These are phyloP conservation scores for Takifugu bimaculatus DNA, from an alignment of 2,113 vertebrate species.

Conservation along the genomic window DNA sequence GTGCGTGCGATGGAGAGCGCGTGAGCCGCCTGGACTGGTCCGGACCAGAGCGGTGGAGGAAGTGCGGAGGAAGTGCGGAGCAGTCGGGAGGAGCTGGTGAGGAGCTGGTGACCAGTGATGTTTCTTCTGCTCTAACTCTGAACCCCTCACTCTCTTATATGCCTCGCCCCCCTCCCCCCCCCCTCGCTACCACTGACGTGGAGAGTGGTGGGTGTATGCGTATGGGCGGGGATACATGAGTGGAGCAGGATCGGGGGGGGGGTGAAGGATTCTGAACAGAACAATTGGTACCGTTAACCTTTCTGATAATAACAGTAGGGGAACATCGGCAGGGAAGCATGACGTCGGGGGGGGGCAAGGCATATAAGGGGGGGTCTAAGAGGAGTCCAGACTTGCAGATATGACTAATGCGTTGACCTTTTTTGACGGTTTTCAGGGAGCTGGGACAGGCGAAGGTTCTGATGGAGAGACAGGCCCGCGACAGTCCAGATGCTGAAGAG, in stretches of 20 bases:
- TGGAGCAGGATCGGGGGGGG: conserved; percentile 30
- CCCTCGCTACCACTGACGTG: conserved; percentile 69
- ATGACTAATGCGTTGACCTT: conserved; percentile 15
- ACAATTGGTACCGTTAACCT: conserved; percentile 56
- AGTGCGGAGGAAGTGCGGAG: conserved; percentile 26
- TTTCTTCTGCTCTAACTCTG: conserved; percentile 66
- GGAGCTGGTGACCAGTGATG: conserved; percentile 53
- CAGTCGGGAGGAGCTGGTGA: conserved; percentile 45
- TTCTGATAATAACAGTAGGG: conserved; percentile 49
- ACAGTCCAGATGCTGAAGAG: not conserved
- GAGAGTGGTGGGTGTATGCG: conserved; percentile 60
- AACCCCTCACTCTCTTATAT: conserved; percentile 75
- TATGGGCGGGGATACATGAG: conserved; percentile 31
- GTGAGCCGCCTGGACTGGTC: conserved; percentile 35
- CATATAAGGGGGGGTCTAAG: conserved; percentile 12
- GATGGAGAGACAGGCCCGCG: not conserved
- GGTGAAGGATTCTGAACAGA: conserved; percentile 67
- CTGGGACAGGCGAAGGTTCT: not conserved
- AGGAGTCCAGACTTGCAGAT: conserved; percentile 34
- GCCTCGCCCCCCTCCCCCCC: conserved; percentile 52
- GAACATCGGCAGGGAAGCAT: conserved; percentile 37
- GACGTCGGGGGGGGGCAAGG: conserved; percentile 23
- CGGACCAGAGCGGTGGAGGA: conserved; percentile 30
- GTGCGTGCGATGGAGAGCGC: conserved; percentile 23
- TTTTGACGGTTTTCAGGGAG: not conserved